Base-by-base conservation (phyloP, 2,113 vertebrate species). In the Lepidothrix coronata region DNA sequence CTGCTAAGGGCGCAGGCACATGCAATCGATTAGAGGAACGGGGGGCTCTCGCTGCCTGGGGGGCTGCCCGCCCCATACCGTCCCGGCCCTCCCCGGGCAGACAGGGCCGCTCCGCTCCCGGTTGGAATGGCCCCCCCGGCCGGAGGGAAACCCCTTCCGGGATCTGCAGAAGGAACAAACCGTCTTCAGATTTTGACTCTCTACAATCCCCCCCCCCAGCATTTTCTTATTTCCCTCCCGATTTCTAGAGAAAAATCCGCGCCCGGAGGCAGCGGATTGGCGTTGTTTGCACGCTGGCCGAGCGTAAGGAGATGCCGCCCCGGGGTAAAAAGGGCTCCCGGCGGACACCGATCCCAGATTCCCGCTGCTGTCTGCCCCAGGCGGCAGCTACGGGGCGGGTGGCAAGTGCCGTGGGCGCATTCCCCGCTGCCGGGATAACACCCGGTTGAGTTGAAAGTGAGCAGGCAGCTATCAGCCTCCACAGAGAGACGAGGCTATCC, bases 251-350 rank as follows among this genome's bases (percentile, higher is more conserved):
- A 31, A 46, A 74, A 81, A 16, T 17, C 39, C 39, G 37, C 15
- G 0, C 18, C 54, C 54, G 3, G 67, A 16, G 33, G 8, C 57
- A 61, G 72, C 8, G 23, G 58, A n/a, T 19, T 9, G 52, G 67
- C 27, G 23, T 31, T 43, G 39, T 8, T 55, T 2, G 8, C n/a
- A 4, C 37, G 5, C 66, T 8, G 39, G 30, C 33, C 24, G 15
- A 23, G 14, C 8, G 2, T 6, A 4, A 0, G 3, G 35, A 9
- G 46, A 2, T 25, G 82, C 44, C 4, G 30, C 41, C 33, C 33
- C 27, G 1, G 55, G 49, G 5, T 27, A 24, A 7, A 3, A 2
- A 6, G 65, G 44, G n/a, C 20, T 18, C 15, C 43, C 8, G 33
- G 22, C 11, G 8, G 43, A 44, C 43, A 3, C 12, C 4, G 24